Evolutionary conservation across 2,797 vertebrate species (phyloP).

Genomic region (Mionectes olivaceus): DNA sequence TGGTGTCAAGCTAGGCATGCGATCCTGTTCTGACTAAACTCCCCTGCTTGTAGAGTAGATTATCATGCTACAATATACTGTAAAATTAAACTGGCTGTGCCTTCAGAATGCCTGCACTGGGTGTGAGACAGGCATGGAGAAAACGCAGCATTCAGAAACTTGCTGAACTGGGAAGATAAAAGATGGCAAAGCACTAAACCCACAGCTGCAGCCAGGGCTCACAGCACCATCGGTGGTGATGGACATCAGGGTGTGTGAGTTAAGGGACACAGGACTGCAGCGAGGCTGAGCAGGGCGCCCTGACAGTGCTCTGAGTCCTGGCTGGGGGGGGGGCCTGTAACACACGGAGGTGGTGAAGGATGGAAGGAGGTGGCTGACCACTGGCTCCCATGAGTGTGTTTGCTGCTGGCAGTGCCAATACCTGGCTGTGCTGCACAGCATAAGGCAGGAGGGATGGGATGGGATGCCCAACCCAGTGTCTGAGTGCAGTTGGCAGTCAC

Average conservation of each 20-base stretch:
- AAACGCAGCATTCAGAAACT: background rate
- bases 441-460: background rate
- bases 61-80: background rate
- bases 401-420: background rate
- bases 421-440: fast-evolving
- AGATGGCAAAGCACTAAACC: background rate
- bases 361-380: background rate
- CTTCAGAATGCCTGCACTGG: background rate
- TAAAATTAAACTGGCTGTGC: background rate
- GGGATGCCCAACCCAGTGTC: background rate
- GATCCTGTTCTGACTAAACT: background rate
- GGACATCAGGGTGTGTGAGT: fast-evolving
- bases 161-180: background rate
- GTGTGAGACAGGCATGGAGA: background rate
- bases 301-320: background rate
- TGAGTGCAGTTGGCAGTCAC: fast-evolving
- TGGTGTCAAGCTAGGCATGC: background rate
- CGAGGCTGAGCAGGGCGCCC: background rate
- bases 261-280: background rate
- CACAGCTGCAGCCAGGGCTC: background rate
- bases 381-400: fast-evolving
- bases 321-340: background rate
- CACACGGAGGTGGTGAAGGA: background rate
- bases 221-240: background rate
- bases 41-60: background rate